Percentiles rank a stretch among this genome's conserved stretches.
Evolutionary conservation across 2,888 invertebrate genomes (phyloP).

Genomic region (Macaria liturata): DNA sequence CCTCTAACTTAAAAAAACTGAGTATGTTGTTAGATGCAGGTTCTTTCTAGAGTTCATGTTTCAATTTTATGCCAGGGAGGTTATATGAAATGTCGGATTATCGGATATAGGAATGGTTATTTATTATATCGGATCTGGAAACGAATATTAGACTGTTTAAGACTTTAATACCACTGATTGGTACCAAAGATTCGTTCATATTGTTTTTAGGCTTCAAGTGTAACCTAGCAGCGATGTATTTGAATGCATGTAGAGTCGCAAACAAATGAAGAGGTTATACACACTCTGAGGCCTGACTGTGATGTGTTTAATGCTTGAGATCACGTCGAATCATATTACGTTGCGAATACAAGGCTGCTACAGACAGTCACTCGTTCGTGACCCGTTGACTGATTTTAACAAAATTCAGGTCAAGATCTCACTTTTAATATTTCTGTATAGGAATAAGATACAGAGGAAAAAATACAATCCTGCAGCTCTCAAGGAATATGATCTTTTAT

Average conservation of each 20-base stretch:
- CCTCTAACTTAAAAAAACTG: no score
- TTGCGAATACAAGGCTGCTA: constrained; percentile 70
- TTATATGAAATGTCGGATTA: no score
- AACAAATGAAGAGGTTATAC: constrained; percentile 24
- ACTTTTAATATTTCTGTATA: constrained; percentile 61
- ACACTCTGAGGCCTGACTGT: constrained; percentile 35
- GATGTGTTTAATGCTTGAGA: constrained; percentile 54
- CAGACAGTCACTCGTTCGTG: constrained; percentile 78
- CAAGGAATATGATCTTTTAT: no score
- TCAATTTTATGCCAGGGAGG: no score
- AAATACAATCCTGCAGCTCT: no score
- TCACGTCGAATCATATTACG: constrained; percentile 62
- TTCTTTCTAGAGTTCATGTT: no score
- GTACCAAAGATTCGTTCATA: not conserved
- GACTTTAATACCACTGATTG: no score
- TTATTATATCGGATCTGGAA: no score
- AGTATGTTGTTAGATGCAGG: no score
- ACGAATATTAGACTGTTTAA: no score
- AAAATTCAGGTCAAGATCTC: constrained; percentile 79
- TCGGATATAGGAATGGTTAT: no score
- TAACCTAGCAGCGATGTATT: constrained; percentile 14
- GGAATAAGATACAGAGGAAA: constrained; percentile 1
- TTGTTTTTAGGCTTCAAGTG: not conserved
- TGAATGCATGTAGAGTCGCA: constrained; percentile 26
- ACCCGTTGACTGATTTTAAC: constrained; percentile 78